Evolutionary conservation across 2,888 invertebrate genomes (phyloP).

Genomic region (Mythimna loreyi): DNA sequence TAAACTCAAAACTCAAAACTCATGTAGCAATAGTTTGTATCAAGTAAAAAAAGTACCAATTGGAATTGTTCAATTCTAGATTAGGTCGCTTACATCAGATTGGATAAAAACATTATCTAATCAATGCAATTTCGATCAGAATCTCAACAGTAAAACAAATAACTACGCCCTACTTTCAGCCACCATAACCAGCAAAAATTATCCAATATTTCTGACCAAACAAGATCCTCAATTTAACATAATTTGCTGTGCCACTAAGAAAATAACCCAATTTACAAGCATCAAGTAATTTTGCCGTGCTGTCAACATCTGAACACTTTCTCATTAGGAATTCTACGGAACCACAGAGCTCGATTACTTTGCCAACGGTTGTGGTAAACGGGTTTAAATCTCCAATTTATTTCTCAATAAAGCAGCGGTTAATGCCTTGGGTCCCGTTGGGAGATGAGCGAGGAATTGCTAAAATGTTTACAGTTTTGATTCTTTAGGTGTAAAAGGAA

Average conservation of each 20-base stretch:
- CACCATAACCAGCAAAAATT: slow-evolving; percentile 36
- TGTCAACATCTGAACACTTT: slow-evolving; percentile 50
- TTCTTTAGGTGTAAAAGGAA: not conserved
- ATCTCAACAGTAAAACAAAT: not conserved
- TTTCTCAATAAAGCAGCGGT: slow-evolving; percentile 59
- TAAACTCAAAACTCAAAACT: no score
- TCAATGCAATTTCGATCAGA: not conserved
- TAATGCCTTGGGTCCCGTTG: slow-evolving; percentile 35
- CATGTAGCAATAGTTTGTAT: no score
- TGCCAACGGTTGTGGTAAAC: slow-evolving; percentile 57
- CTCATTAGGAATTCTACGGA: slow-evolving; percentile 63
- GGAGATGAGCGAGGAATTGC: slow-evolving; percentile 45
- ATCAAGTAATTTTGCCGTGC: slow-evolving; percentile 52
- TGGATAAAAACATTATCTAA: not conserved
- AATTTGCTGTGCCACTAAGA: slow-evolving; percentile 57
- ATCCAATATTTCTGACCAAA: slow-evolving; percentile 40
- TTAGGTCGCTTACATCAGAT: not conserved
- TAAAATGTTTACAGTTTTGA: slow-evolving; percentile 9
- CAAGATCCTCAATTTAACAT: slow-evolving; percentile 46
- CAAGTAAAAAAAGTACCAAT: no score
- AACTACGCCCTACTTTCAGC: slow-evolving; percentile 12
- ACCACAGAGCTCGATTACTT: slow-evolving; percentile 62
- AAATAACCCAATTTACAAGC: slow-evolving; percentile 61
- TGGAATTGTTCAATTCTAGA: not conserved
- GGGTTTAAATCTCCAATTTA: slow-evolving; percentile 66